Base-by-base conservation (phyloP, 2,113 vertebrate species). In the Nematolebias whitei region DNA sequence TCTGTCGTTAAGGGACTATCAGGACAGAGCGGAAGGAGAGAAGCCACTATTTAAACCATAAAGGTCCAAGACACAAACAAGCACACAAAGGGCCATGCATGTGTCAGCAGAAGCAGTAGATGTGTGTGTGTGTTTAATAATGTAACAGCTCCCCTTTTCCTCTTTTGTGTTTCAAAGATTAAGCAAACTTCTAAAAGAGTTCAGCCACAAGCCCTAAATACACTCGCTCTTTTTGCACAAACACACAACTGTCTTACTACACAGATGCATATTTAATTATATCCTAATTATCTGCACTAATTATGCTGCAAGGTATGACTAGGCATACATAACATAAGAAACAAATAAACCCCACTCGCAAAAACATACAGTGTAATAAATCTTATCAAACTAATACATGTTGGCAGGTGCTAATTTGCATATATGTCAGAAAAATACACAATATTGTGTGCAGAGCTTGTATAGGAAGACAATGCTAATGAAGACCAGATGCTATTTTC, bases 131-230 rank as follows among this genome's bases (percentile, higher is more conserved):
- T 66, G 48, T 63, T 88, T 53, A 90, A 90, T 88, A 86, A 88
- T 88, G 63, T 43, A 86, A 41, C 63, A 82, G 56, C 68, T 78
- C 39, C 24, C 19, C 62, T 72, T 74, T 67, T 80, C 24, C 63
- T 78, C 68, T 68, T 84, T 88, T 87, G 79, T 83, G 77, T 81
- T 87, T 78, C 38, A 63, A 23, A 59, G 76, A 84, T 87, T 78
- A 83, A 52, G 76, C 63, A 76, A 70, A 67, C 63, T 72, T 76
- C 71, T 70, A 63, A 62, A 35, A 19, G 62, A 68, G 63, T 22
- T 39, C 58, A 83, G 68, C 61, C 74, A 74, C 51, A 4, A 83
- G 74, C n/a, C 20, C 9, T 16, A 23, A 29, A 39, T 47, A 29
- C 32, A 44, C n/a, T 61, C 40, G 76, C 53, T 39, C 52, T 5